Percentiles rank a stretch among this genome's conserved stretches.
phyloP scores from a whole-genome alignment of 1,140 invertebrate genomes.

The Colletes gigas region DNA sequence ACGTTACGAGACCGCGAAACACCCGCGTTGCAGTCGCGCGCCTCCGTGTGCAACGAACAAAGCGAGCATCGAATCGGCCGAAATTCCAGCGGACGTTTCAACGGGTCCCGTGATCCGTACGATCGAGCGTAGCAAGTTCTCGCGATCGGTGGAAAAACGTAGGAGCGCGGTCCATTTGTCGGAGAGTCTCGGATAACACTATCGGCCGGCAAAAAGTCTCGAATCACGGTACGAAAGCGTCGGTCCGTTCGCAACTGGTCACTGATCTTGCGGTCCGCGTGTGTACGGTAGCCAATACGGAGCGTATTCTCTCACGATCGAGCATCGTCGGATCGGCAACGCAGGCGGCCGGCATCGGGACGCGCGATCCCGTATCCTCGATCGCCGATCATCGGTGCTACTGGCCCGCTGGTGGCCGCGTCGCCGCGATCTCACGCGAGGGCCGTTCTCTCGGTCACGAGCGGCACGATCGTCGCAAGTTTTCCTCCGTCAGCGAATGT shows the following conservation, averaged over 20 bases:
- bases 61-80: too few species aligned
- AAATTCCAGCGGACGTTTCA: too few species aligned
- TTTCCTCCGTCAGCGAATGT: constrained; percentile 46
- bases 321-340: neutral
- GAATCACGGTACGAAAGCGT: neutral
- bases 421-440: constrained; percentile 30
- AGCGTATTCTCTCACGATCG: neutral
- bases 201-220: neutral
- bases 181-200: neutral
- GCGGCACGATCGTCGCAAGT: constrained; percentile 49
- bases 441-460: constrained; percentile 58
- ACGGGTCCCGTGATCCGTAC: too few species aligned
- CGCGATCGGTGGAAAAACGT: too few species aligned
- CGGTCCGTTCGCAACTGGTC: neutral
- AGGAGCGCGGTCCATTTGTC: neutral
- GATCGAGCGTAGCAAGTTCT: too few species aligned
- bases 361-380: neutral
- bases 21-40: too few species aligned
- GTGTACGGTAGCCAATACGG: neutral
- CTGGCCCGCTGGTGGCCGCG: neutral
- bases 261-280: neutral
- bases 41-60: too few species aligned
- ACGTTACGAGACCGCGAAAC: too few species aligned
- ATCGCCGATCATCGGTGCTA: constrained; percentile 1
- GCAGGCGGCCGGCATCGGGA: neutral